These are phyloP conservation scores for Cisticola juncidis DNA, from an alignment of 2,113 vertebrate genomes.

Conservation along the genomic window DNA sequence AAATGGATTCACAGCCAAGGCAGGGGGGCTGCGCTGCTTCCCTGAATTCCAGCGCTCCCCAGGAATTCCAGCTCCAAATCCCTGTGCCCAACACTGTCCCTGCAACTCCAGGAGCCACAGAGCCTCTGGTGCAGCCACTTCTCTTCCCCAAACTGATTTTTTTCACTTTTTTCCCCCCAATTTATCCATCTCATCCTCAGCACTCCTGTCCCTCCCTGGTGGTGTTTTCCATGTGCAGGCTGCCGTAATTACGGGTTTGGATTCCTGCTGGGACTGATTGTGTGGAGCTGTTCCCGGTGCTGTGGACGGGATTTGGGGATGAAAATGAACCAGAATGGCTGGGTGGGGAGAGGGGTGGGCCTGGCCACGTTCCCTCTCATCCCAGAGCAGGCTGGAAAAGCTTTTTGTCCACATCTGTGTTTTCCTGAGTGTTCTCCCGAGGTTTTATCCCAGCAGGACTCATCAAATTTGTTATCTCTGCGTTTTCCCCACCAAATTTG, in stretches of 20 bases:
- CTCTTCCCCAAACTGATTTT: background rate
- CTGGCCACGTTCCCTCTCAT: background rate
- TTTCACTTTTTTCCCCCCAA: fast-evolving
- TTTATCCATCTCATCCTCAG: background rate
- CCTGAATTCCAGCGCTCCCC: background rate
- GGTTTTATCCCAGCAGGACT: background rate
- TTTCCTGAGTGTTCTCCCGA: background rate
- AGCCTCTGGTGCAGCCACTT: background rate
- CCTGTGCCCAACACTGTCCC: background rate
- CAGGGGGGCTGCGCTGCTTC: background rate
- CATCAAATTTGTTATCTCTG: background rate
- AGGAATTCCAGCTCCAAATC: background rate
- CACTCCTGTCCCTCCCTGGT: background rate
- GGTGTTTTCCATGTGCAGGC: background rate
- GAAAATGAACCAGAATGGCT: background rate
- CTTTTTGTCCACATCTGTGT: background rate
- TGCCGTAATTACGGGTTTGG: background rate
- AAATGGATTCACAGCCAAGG: background rate
- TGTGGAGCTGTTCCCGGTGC: background rate
- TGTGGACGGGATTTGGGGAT: background rate
- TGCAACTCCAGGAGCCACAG: background rate
- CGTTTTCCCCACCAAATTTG: background rate
- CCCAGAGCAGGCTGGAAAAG: background rate
- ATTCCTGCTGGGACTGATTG: background rate
- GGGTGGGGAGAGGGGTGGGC: background rate